A percentile compares a stretch with the other conserved stretches of the same genome.
Conservation (phyloP, 2,888 invertebrate genomes). For the Eubasilissa splendida region DNA sequence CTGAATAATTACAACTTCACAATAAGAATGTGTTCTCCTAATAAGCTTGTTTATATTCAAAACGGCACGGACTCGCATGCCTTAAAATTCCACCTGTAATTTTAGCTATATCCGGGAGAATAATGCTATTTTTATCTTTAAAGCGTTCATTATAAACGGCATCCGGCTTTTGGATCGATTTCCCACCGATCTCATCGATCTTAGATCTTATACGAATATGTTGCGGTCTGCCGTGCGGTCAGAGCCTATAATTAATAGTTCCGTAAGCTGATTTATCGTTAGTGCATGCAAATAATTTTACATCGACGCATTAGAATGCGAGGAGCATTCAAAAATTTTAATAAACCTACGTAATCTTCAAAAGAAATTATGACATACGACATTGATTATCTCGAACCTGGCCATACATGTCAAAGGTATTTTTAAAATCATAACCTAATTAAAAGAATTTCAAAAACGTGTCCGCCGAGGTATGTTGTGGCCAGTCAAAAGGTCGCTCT, state of each 20-base stretch:
- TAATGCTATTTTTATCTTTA: neutral
- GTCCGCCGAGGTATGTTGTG: no score
- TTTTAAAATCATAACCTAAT: no score
- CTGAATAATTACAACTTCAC: no score
- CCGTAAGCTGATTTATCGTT: conserved; percentile 6
- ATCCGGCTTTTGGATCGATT: conserved; percentile 17
- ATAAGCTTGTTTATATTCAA: neutral
- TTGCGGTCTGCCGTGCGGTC: conserved; percentile 14
- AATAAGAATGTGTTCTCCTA: no score
- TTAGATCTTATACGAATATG: neutral
- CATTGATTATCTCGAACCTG: no score
- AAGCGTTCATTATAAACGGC: neutral
- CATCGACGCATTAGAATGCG: neutral
- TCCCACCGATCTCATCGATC: conserved; percentile 17
- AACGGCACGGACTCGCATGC: neutral
- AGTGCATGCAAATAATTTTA: conserved; percentile 17
- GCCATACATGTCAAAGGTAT: no score
- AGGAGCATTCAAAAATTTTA: no score
- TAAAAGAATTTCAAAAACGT: no score
- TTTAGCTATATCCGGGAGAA: neutral
- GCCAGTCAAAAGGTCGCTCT: no score
- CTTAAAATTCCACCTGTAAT: neutral
- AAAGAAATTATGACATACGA: no score
- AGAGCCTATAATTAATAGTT: conserved; percentile 14
- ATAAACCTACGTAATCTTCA: no score